These are phyloP conservation scores for Etheostoma perlongum DNA, from an alignment of 2,797 vertebrate genomes.

Conservation along the genomic window DNA sequence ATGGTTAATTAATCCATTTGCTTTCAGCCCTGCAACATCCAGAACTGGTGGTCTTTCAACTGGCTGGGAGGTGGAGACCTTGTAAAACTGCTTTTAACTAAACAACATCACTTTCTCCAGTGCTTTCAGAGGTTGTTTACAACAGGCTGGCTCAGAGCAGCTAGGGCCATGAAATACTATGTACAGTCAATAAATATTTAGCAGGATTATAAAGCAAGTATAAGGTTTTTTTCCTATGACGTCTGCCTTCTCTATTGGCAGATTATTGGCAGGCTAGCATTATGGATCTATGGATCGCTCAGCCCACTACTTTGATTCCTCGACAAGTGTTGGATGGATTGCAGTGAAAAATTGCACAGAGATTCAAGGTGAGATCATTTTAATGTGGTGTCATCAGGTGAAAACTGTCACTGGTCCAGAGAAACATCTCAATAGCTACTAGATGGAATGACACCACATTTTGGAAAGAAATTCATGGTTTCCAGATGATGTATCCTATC, in stretches of 20 bases:
- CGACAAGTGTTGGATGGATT: not conserved
- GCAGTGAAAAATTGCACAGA: not conserved
- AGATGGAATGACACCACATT: not conserved
- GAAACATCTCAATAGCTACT: not conserved
- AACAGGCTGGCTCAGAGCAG: constrained; percentile 39
- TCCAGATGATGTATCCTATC: constrained; percentile 1
- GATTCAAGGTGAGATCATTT: constrained; percentile 3
- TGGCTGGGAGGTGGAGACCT: constrained; percentile 61
- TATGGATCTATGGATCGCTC: not conserved
- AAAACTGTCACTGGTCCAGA: not conserved
- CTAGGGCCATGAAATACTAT: constrained; percentile 38
- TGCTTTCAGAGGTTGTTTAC: constrained; percentile 67
- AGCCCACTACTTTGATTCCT: not conserved
- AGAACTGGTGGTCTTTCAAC: constrained; percentile 66
- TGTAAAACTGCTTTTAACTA: constrained; percentile 76
- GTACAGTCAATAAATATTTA: constrained; percentile 65
- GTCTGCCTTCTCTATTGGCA: constrained; percentile 1
- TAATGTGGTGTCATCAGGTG: not conserved
- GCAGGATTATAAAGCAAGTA: constrained; percentile 50
- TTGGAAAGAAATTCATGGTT: not conserved
- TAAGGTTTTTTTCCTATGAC: constrained; percentile 30
- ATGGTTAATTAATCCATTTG: constrained; percentile 73
- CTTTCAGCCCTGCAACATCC: constrained; percentile 56
- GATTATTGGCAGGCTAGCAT: constrained; percentile 13
- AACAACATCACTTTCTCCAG: constrained; percentile 75